A percentile compares a stretch with the other conserved stretches of the same genome.
Conservation (phyloP, 2,113 vertebrate genomes). For the Amazona guildingii region DNA sequence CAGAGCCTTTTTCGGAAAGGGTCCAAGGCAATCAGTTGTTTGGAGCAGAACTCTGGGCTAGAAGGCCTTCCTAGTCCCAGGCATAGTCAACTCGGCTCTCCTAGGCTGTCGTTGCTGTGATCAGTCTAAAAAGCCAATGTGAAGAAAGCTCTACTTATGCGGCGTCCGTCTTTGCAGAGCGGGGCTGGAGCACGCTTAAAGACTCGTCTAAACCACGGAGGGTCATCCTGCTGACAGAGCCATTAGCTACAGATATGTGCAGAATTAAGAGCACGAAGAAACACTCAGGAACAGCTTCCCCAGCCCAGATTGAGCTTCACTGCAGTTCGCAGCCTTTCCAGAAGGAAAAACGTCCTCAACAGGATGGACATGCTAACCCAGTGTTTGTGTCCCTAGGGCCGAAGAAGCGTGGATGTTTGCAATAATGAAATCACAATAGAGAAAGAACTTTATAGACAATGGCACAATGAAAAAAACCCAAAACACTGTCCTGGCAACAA, state of each 20-base stretch:
- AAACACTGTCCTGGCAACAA: background rate
- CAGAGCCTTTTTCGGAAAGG: conserved; percentile 48
- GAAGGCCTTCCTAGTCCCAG: background rate
- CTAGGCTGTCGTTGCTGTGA: background rate
- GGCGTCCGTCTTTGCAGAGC: background rate
- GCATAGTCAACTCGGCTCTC: background rate
- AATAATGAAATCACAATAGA: background rate
- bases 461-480: background rate
- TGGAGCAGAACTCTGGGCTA: conserved; percentile 24
- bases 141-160: background rate
- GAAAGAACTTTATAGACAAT: background rate
- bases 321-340: background rate
- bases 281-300: background rate
- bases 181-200: background rate
- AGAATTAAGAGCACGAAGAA: background rate
- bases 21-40: conserved; percentile 51
- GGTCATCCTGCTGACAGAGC: conserved; percentile 9
- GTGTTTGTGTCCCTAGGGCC: background rate
- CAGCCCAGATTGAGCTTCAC: background rate
- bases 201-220: background rate
- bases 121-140: background rate
- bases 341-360: background rate
- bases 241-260: background rate
- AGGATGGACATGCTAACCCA: background rate
- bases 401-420: background rate